These are phyloP conservation scores for Drosophila picticornis DNA, from an alignment of 2,888 invertebrate genomes.

Conservation along the genomic window DNA sequence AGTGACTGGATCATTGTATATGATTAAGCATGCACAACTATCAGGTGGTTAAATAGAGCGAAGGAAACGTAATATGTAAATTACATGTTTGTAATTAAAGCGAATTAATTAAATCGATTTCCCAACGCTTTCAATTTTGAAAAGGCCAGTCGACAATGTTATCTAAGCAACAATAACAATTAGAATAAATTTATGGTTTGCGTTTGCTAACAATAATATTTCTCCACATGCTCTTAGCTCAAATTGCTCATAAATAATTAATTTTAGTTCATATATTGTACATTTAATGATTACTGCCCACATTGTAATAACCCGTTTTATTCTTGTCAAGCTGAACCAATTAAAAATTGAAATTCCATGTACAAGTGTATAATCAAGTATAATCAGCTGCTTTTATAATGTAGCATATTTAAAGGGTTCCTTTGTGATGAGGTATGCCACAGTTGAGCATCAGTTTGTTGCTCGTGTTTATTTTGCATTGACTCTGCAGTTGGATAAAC, in stretches of 20 bases:
- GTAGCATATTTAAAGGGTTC: conserved; percentile 45
- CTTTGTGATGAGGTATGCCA: not conserved
- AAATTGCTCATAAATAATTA: conserved; percentile 8
- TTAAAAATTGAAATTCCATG: not conserved
- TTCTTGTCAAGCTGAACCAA: not conserved
- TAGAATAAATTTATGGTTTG: not conserved
- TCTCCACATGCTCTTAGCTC: not conserved
- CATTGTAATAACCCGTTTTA: not conserved
- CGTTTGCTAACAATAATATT: not conserved
- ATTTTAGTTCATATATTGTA: not conserved
- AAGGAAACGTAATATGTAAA: not conserved
- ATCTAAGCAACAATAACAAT: not conserved
- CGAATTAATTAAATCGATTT: not conserved
- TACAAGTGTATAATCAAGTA: not conserved
- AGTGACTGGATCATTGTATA: not conserved
- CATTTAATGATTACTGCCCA: not conserved
- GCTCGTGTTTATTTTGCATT: not conserved
- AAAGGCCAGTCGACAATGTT: not conserved
- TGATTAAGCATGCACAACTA: not conserved
- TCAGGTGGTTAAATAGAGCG: not conserved
- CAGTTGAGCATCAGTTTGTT: not conserved
- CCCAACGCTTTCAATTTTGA: not conserved
- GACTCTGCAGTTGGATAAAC: not conserved
- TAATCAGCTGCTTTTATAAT: not conserved
- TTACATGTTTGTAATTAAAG: not conserved